Conservation (phyloP, 2,888 invertebrate species). For the Mantis religiosa region DNA sequence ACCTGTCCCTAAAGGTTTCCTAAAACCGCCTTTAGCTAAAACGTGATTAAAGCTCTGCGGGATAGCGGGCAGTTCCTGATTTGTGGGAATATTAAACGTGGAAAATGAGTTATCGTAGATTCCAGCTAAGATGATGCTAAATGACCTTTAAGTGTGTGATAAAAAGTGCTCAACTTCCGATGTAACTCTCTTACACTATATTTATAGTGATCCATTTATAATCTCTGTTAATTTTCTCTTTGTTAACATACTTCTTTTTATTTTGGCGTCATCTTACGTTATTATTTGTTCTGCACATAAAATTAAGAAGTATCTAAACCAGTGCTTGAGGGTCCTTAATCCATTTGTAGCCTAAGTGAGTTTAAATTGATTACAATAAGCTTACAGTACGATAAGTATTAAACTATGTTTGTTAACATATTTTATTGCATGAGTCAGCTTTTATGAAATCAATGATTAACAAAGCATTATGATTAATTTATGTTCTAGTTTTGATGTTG, state of each 20-base stretch:
- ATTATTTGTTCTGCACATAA: neutral
- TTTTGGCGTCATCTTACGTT: neutral
- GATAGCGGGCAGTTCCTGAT: neutral
- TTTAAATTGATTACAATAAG: too few species aligned
- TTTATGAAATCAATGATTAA: too few species aligned
- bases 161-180: neutral
- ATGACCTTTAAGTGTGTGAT: neutral
- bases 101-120: neutral
- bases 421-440: too few species aligned
- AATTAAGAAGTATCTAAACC: neutral
- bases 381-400: too few species aligned
- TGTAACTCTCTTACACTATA: neutral
- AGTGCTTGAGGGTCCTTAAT: too few species aligned
- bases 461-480: too few species aligned
- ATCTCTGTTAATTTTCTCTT: neutral
- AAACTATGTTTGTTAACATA: too few species aligned
- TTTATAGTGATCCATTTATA: neutral
- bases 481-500: too few species aligned
- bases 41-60: neutral
- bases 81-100: neutral
- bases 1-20: neutral
- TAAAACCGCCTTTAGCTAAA: neutral
- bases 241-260: neutral
- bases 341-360: too few species aligned
- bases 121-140: neutral